Evolutionary conservation across 1,140 invertebrate genomes (phyloP), one percentile per base, ranked within the genome.

Genomic region (Macrostomum lignano): DNA sequence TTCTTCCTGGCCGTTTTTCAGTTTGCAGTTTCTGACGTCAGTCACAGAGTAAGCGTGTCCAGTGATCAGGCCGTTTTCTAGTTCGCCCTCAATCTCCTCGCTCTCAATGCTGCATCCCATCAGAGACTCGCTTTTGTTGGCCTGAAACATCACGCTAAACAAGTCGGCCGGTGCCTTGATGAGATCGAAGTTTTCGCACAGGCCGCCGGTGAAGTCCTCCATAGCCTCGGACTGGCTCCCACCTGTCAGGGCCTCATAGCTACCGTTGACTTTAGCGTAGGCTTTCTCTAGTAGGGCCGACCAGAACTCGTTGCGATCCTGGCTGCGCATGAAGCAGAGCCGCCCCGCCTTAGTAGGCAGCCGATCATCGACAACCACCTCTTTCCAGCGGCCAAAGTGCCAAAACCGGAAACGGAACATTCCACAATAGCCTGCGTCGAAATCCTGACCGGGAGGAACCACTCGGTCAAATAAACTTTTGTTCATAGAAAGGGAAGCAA

Each of bases 81-180:
- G 74, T 55, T 78, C 69, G 4, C 77, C 77, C 62, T 96, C 86
- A 10, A 74, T 21, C 28, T 34, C 22, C 9, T 31, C 9, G 9
- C 75, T 78, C 65, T 93, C 81, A 46, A 96, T 74, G 2, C 81
- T 86, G 55, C 86, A 96, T 1, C 79, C 84, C 72, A 94, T 81
- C 23, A 98, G 66, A 0, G 86, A 93, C 44, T 71, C 73, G 39
- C 86, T 66, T 47, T 94, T 75, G 44, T 71, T 72, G 0, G 78
- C 84, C 57, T 93, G 91, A 25, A 75, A 46, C 43, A 96, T 64
- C 40, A 96, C 81, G 34, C 67, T 71, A 45, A 77, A 86, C n/a
- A 96, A 64, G 58, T 91, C 82, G 1, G 37, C 28, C 15, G 42
- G 37, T 2, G 33, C 25, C 14, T 38, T 25, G 7, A 40, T 35